Evolutionary conservation across 2,113 vertebrate genomes (phyloP), one percentile per base, ranked within the genome.

Genomic region (Abramis brama): DNA sequence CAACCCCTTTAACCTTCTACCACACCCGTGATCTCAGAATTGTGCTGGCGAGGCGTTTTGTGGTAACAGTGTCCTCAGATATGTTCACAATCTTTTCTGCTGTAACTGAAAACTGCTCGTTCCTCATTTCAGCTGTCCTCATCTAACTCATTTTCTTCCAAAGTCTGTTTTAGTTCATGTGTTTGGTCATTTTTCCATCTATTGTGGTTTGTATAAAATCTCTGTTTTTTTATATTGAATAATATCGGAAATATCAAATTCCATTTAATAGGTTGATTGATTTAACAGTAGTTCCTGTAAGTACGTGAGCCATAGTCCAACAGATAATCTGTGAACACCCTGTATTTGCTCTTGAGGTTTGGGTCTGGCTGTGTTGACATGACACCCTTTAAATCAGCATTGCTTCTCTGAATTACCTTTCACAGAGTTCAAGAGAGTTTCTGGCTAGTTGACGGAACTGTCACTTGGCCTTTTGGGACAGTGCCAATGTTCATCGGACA

Each of bases 31-130:
- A 12, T 70, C 52, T 62, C 43, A 79, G 30, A 79, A 87, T 39
- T 50, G 11, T 84, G 82, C 82, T 79, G 64, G 60, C 6, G 12
- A 77, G 62, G 19, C 33, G 9, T 78, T 45, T 87, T 45, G n/a
- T 83, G 55, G 60, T 70, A 79, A 84, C 75, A 84, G 74, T 45
- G 80, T 71, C 80, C 25, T 19, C 23, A 79, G 60, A 83, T 57
- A 84, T 73, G 74, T 19, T 52, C 36, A 60, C 74, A 50, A 47
- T 83, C 50, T 76, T 59, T 55, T 47, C 25, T 21, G 62, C 30
- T 50, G 64, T 79, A 83, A 60, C 30, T 60, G n/a, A 60, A 87
- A 39, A n/a, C 79, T 36, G 55, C 4, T 15, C 19, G 27, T 33
- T 36, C 52, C 19, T 27, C 9, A 33, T 76, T 77, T 78, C 76